Conservation (phyloP, 2,888 invertebrate genomes). For the Diploptera punctata region DNA sequence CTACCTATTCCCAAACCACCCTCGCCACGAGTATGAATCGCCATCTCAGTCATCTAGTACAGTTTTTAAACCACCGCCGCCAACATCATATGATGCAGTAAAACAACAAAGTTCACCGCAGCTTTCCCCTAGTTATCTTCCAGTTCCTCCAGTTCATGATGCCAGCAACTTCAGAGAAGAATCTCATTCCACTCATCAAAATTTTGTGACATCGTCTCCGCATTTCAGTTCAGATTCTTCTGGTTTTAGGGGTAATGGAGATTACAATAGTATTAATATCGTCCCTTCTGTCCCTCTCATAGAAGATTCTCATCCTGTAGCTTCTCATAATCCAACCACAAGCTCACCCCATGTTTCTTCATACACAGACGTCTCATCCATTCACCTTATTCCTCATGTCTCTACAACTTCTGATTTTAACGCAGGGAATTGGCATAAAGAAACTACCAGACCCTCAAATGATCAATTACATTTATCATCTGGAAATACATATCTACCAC, state of each 20-base stretch:
- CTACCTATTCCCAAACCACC: too few relatives aligned
- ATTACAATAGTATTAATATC: slow-evolving; percentile 1
- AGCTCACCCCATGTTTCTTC: neutral
- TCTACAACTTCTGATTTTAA: slow-evolving; percentile 7
- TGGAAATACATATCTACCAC: slow-evolving; percentile 33
- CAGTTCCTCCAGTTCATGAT: slow-evolving; percentile 21
- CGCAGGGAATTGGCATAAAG: neutral
- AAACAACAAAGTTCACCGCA: neutral
- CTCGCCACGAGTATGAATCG: too few relatives aligned
- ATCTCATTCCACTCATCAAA: neutral
- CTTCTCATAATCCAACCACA: neutral
- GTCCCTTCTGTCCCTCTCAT: slow-evolving; percentile 18
- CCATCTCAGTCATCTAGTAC: neutral
- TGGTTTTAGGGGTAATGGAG: neutral
- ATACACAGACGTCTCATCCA: neutral
- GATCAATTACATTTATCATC: slow-evolving; percentile 15
- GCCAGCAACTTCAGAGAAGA: neutral
- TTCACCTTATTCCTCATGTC: slow-evolving; percentile 5
- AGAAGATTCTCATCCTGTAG: slow-evolving; percentile 15
- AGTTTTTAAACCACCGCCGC: neutral
- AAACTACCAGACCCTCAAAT: neutral
- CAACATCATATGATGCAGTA: neutral
- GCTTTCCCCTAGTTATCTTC: slow-evolving; percentile 20
- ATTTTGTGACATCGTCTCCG: neutral
- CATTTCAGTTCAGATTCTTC: neutral